Conservation (phyloP, 2,797 vertebrate species). For the Danio tinwini region DNA sequence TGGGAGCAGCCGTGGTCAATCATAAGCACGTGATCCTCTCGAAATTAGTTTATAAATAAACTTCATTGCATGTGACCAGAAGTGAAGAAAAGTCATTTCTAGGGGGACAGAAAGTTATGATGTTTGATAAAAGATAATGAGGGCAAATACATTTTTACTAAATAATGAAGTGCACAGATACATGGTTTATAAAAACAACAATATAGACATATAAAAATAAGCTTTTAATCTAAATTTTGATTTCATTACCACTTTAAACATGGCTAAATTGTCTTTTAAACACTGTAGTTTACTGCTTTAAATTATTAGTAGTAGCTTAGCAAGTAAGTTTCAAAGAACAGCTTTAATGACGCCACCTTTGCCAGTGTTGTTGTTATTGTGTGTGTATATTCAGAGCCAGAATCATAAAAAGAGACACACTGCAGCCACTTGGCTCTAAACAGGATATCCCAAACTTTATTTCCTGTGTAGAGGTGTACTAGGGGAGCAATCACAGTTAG, state of each 20-base stretch:
- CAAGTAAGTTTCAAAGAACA: not conserved
- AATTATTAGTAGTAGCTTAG: not conserved
- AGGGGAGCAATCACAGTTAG: conserved; percentile 92
- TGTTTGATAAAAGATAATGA: too few species aligned
- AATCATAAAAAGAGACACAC: conserved; percentile 46
- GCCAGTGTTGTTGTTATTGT: not conserved
- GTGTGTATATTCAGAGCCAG: not conserved
- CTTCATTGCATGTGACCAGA: too few species aligned
- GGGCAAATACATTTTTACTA: too few species aligned
- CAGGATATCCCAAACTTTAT: conserved; percentile 97
- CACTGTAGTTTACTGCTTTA: not conserved
- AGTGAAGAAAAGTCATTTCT: too few species aligned
- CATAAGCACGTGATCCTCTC: too few species aligned
- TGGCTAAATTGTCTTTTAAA: not conserved
- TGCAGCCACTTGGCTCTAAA: conserved; percentile 76
- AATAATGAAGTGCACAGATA: too few species aligned
- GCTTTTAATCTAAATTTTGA: too few species aligned
- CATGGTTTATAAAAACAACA: too few species aligned
- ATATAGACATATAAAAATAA: too few species aligned
- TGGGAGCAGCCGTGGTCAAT: too few species aligned
- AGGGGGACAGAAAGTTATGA: too few species aligned
- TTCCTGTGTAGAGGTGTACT: conserved; percentile 92
- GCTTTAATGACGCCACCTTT: not conserved
- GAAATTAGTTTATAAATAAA: too few species aligned
- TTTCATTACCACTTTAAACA: not conserved